Evolutionary conservation across 1,140 invertebrate genomes (phyloP).

Genomic region (Monochamus saltuarius): DNA sequence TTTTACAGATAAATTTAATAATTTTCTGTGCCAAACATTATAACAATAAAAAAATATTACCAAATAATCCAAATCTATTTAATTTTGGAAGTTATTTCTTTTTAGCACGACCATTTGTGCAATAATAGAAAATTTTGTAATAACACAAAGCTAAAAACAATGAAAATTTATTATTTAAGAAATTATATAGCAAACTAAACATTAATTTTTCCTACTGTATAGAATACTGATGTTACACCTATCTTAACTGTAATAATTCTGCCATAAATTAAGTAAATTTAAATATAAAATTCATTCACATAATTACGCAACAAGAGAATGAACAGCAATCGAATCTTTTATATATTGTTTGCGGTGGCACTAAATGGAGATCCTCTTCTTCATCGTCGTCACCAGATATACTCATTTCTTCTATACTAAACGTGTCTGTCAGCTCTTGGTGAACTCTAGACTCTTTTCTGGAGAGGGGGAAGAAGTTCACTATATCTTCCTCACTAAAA

Average conservation of each 20-base stretch:
- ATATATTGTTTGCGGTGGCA: constrained; percentile 46
- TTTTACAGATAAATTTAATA: no score
- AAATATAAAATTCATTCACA: constrained; percentile 28
- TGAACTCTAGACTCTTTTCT: constrained; percentile 55
- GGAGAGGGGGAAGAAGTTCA: constrained; percentile 58
- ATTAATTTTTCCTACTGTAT: background rate
- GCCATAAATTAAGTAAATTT: background rate
- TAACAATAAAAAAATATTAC: no score
- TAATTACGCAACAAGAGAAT: constrained; percentile 40
- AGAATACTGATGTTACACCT: background rate
- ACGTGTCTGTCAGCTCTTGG: constrained; percentile 62
- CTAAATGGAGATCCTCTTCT: constrained; percentile 48
- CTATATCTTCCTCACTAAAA: constrained; percentile 59
- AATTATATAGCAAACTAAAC: constrained; percentile 4
- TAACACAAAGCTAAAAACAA: no score
- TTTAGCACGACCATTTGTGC: no score
- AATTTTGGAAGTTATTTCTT: no score
- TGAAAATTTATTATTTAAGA: background rate
- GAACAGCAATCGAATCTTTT: constrained; percentile 47
- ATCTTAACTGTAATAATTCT: background rate
- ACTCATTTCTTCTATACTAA: constrained; percentile 63
- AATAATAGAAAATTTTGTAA: no score
- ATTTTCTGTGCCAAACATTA: no score
- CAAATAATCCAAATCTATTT: no score
- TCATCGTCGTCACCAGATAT: constrained; percentile 63